Percentiles rank a stretch among this genome's conserved stretches.
Conservation (phyloP, 2,113 vertebrate species). For the Pluvianellus socialis region DNA sequence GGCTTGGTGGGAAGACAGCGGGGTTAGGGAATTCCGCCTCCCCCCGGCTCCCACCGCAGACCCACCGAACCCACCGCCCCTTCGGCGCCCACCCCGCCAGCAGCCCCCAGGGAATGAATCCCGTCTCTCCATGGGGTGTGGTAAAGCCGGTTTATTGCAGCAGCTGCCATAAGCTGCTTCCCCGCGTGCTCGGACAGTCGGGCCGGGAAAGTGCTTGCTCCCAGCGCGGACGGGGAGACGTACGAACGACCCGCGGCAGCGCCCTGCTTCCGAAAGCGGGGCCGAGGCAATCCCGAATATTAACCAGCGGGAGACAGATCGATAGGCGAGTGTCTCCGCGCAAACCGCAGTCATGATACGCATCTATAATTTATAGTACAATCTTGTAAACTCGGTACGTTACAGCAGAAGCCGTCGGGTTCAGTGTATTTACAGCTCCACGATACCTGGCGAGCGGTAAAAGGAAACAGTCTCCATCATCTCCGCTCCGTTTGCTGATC, state of each 20-base stretch:
- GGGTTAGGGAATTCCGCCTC: accelerated
- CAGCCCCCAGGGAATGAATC: conserved; percentile 4
- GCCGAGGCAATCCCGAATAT: neutral
- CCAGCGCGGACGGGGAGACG: conserved; percentile 7
- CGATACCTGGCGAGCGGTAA: neutral
- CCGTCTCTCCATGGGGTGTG: neutral
- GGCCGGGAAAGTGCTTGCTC: conserved; percentile 49
- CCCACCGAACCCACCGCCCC: neutral
- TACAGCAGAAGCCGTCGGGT: neutral
- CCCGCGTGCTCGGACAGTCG: neutral
- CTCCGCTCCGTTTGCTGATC: neutral
- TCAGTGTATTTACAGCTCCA: neutral
- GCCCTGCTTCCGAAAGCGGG: neutral
- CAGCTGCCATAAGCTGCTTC: conserved; percentile 57
- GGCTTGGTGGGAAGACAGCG: neutral
- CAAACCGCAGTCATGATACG: neutral
- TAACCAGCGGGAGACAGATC: neutral
- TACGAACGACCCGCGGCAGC: neutral
- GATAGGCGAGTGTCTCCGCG: neutral
- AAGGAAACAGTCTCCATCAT: neutral
- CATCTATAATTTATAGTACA: neutral
- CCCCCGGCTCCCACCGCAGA: neutral
- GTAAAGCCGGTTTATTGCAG: conserved; percentile 65
- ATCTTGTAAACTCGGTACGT: neutral
- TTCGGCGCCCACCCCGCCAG: neutral